Conservation (phyloP, 2,888 invertebrate genomes). For the Capitulum mitella region DNA sequence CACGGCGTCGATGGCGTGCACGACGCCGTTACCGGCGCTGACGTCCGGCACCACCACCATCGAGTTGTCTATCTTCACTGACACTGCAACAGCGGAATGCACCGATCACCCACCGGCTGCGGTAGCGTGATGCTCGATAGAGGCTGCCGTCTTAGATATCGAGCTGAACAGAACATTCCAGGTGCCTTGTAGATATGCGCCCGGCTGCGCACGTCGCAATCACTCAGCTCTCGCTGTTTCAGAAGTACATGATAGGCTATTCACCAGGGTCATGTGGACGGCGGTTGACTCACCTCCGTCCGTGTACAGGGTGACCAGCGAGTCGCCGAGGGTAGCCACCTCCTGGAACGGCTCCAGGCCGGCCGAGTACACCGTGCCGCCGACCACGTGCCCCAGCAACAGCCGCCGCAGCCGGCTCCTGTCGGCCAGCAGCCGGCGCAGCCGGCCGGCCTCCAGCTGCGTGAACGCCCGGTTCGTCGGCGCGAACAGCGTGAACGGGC, state of each 20-base stretch:
- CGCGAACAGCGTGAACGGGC: slow-evolving; percentile 34
- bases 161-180: too few relatives aligned
- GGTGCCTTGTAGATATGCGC: too few relatives aligned
- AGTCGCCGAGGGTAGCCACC: slow-evolving; percentile 31
- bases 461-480: slow-evolving; percentile 34
- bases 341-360: slow-evolving; percentile 33
- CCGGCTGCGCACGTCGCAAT: too few relatives aligned
- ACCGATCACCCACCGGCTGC: too few relatives aligned
- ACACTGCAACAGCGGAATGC: slow-evolving; percentile 21
- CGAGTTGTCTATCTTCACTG: slow-evolving; percentile 38
- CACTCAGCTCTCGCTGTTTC: too few relatives aligned
- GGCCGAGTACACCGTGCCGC: slow-evolving; percentile 32
- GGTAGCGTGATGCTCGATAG: too few relatives aligned
- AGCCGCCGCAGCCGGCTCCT: slow-evolving; percentile 29
- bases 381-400: slow-evolving; percentile 33
- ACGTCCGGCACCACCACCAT: slow-evolving; percentile 39
- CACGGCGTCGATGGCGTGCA: slow-evolving; percentile 38
- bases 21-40: slow-evolving; percentile 39
- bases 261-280: not conserved
- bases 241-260: too few relatives aligned
- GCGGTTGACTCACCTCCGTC: not conserved
- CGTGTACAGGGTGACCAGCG: slow-evolving; percentile 28
- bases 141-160: too few relatives aligned
- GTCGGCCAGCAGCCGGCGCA: slow-evolving; percentile 28
- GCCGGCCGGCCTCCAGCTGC: slow-evolving; percentile 26